Evolutionary conservation across 37 sponge, comb jelly and placozoan species (phyloP).

Genomic region (Dysidea cf. avara): DNA sequence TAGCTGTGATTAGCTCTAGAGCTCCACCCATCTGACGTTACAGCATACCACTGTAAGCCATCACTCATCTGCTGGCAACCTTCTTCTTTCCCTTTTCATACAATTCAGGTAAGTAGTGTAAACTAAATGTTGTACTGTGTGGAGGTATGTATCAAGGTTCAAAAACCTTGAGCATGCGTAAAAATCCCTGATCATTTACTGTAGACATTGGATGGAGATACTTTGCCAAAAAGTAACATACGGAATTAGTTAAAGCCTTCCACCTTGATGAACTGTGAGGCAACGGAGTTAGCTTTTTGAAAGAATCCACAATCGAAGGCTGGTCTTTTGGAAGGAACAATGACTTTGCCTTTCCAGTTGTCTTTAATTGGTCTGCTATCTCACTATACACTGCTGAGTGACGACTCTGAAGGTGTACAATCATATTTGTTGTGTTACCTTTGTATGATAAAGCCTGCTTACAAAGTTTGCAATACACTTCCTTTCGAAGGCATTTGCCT

Average conservation of each 20-base stretch:
- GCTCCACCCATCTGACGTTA: conserved; percentile 43
- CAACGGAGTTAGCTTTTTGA: no score
- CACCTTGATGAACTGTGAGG: background rate
- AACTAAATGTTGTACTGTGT: conserved; percentile 14
- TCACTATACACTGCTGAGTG: no score
- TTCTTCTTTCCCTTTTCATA: conserved; percentile 10
- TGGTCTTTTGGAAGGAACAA: no score
- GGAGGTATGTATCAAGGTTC: conserved; percentile 45
- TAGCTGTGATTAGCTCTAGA: conserved; percentile 19
- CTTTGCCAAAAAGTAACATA: conserved; percentile 39
- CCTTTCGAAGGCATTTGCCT: no score
- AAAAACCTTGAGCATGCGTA: conserved; percentile 5
- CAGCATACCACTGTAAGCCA: conserved; percentile 3
- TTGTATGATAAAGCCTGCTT: no score
- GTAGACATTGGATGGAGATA: conserved; percentile 32
- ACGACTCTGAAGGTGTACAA: no score
- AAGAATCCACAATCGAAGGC: no score
- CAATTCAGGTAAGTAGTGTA: conserved; percentile 14
- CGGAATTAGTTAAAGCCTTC: conserved; percentile 12
- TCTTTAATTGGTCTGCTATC: no score
- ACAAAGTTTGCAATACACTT: no score
- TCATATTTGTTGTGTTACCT: no score
- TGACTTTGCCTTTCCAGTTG: no score
- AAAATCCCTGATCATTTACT: conserved; percentile 43
- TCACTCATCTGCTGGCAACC: background rate